Conservation (phyloP, 1,140 invertebrate species). For the Bombus turneri region DNA sequence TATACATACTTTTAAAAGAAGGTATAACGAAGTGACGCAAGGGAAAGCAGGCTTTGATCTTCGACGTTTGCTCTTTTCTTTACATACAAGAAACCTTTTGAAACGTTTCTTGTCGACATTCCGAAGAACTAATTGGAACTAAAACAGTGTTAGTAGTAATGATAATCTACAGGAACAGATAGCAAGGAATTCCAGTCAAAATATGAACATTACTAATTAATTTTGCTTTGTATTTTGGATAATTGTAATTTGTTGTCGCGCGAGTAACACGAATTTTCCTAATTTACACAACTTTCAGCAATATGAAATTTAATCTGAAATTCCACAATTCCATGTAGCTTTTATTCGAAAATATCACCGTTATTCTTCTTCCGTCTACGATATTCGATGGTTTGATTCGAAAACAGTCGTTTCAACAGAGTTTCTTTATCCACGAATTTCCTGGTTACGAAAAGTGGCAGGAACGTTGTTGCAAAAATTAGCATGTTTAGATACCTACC, state of each 20-base stretch:
- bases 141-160: background rate
- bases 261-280: background rate
- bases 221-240: background rate
- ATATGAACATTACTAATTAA: background rate
- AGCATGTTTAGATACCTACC: too few relatives aligned
- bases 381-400: constrained; percentile 20
- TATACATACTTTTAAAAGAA: too few relatives aligned
- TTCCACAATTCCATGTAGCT: constrained; percentile 13
- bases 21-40: background rate
- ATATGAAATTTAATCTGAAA: background rate
- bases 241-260: background rate
- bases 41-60: background rate
- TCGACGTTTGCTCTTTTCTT: background rate
- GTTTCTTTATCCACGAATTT: constrained; percentile 54
- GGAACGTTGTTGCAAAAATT: too few relatives aligned
- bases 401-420: constrained; percentile 52
- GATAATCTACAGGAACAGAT: background rate
- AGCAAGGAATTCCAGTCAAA: background rate
- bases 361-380: constrained; percentile 29
- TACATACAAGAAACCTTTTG: background rate
- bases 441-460: constrained; percentile 37
- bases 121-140: constrained; percentile 1
- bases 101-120: background rate
- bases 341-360: constrained; percentile 41
- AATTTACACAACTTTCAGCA: background rate